Percentiles rank a stretch among this genome's conserved stretches.
phyloP scores from a whole-genome alignment of 2,888 invertebrate genomes.

The Glyphotaelius pellucidus region DNA sequence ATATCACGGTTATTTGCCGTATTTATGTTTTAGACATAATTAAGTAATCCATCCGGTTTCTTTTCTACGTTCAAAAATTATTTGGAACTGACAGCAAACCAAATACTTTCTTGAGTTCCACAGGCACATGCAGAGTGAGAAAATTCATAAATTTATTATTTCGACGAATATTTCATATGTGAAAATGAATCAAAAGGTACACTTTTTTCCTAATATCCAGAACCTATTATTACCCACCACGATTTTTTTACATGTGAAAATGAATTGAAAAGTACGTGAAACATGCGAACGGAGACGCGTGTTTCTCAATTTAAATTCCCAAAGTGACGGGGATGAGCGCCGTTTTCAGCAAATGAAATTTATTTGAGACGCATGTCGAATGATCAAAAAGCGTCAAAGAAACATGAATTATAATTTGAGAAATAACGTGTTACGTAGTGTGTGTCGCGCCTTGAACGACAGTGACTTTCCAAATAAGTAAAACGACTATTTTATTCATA shows the following conservation, averaged over 20 bases:
- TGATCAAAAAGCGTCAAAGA: constrained; percentile 23
- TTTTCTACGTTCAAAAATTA: background rate
- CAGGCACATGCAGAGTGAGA: background rate
- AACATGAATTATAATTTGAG: constrained; percentile 1
- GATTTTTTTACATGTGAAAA: background rate
- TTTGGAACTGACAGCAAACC: background rate
- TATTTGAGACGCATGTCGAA: constrained; percentile 9
- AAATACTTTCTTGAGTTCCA: background rate
- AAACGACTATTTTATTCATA: background rate
- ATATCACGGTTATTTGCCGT: too few species aligned
- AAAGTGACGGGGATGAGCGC: background rate
- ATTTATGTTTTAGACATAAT: too few species aligned
- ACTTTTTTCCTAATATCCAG: background rate
- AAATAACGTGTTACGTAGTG: background rate
- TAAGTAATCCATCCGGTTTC: too few species aligned
- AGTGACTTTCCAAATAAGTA: background rate
- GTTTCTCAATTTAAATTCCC: background rate
- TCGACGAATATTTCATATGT: background rate
- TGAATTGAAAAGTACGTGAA: background rate
- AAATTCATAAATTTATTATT: background rate
- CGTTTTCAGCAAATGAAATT: constrained; percentile 7
- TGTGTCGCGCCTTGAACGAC: background rate
- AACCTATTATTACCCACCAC: background rate
- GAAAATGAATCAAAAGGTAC: background rate
- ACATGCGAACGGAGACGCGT: background rate